Conservation (phyloP, 2,113 vertebrate genomes). For the Chamaea fasciata region DNA sequence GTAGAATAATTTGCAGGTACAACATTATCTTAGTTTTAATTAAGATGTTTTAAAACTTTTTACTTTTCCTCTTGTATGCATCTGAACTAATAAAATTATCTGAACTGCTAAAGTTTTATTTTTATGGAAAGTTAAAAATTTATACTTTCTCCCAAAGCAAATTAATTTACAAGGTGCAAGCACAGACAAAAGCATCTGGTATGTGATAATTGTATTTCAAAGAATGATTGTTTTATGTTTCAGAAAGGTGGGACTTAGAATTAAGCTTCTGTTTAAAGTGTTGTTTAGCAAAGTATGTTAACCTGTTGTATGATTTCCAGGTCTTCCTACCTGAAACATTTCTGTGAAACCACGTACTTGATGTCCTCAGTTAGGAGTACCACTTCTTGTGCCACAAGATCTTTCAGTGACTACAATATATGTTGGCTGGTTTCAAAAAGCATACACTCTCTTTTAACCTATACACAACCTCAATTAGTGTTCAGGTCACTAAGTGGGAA, state of each 20-base stretch:
- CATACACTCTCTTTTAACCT: slow-evolving; percentile 66
- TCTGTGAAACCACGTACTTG: neutral
- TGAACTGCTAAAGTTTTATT: neutral
- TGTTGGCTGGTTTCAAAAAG: slow-evolving; percentile 62
- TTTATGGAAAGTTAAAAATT: neutral
- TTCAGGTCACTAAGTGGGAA: slow-evolving; percentile 71
- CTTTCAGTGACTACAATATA: slow-evolving; percentile 42
- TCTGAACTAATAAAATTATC: neutral
- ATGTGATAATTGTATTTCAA: slow-evolving; percentile 13
- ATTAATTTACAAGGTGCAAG: neutral
- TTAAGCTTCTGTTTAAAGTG: neutral
- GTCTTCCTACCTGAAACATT: neutral
- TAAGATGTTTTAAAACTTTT: neutral
- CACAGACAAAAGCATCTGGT: neutral
- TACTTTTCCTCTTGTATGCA: neutral
- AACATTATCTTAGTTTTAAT: neutral
- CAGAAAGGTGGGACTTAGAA: neutral
- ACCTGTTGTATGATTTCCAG: neutral
- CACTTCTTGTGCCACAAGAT: neutral
- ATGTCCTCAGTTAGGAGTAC: neutral
- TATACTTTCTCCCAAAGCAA: slow-evolving; percentile 4
- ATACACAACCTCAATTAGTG: slow-evolving; percentile 71
- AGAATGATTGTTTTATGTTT: neutral
- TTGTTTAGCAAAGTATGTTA: neutral
- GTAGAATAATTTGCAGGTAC: neutral